A percentile compares a stretch with the other conserved stretches of the same genome.
phyloP scores from a whole-genome alignment of 2,797 vertebrate species.

The Hoplostethus atlanticus region DNA sequence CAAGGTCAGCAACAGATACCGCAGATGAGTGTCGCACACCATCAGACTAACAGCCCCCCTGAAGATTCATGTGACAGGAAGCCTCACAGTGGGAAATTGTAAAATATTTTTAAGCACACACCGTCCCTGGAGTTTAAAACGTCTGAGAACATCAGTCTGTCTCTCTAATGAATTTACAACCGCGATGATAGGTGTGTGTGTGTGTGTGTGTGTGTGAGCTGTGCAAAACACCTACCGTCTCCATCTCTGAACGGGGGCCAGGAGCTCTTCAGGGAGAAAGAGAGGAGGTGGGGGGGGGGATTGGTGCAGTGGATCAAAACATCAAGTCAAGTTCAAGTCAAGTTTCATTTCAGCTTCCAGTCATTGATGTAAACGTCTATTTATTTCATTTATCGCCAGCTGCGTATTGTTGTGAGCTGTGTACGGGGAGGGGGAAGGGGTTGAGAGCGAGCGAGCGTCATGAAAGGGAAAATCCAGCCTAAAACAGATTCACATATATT shows the following conservation, averaged over 20 bases:
- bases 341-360: conserved; percentile 9
- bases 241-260: background rate
- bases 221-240: too few species aligned
- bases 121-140: too few species aligned
- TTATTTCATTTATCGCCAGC: conserved; percentile 7
- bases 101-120: too few species aligned
- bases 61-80: too few species aligned
- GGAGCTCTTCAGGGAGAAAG: background rate
- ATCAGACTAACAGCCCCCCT: too few species aligned
- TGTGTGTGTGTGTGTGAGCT: background rate
- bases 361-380: background rate
- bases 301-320: conserved; percentile 10
- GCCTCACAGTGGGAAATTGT: too few species aligned
- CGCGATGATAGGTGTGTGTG: background rate
- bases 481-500: too few species aligned
- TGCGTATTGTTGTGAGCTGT: background rate
- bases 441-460: background rate
- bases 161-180: too few species aligned
- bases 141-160: too few species aligned
- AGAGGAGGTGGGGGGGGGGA: background rate
- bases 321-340: background rate
- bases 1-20: too few species aligned
- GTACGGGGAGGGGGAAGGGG: background rate
- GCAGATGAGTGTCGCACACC: too few species aligned
- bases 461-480: background rate